Conservation (phyloP, 2,888 invertebrate species). For the Ectobius pallidus region DNA sequence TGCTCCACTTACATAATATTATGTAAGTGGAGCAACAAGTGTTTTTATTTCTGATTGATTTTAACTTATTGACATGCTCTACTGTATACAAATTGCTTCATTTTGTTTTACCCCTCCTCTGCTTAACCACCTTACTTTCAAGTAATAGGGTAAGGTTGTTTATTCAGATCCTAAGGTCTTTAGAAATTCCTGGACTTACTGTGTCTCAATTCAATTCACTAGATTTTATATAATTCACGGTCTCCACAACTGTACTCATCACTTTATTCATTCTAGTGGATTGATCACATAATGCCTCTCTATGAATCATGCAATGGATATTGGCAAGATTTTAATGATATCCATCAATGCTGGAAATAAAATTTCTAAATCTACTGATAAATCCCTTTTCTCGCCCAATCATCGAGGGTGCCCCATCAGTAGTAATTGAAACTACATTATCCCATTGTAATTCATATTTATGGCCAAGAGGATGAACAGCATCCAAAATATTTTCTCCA, state of each 20-base stretch:
- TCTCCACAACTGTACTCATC: background rate
- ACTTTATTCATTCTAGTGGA: background rate
- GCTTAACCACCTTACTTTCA: too few species aligned
- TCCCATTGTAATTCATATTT: background rate
- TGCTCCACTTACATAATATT: too few species aligned
- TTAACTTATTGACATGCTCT: too few species aligned
- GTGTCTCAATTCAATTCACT: background rate
- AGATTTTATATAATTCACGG: constrained; percentile 1
- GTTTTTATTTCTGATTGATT: too few species aligned
- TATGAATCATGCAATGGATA: background rate
- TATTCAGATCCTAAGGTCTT: background rate
- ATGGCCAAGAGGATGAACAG: background rate
- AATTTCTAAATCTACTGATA: background rate
- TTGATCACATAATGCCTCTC: background rate
- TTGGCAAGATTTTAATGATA: constrained; percentile 16
- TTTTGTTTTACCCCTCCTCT: too few species aligned
- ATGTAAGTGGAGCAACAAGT: too few species aligned
- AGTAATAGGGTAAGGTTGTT: background rate
- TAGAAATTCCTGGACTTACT: background rate
- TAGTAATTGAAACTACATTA: constrained; percentile 3
- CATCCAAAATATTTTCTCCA: constrained; percentile 2
- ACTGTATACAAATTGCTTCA: too few species aligned
- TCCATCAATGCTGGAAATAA: background rate
- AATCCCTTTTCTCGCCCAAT: background rate
- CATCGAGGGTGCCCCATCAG: too few species aligned